Percentiles rank a stretch among this genome's conserved stretches.
These are phyloP conservation scores for Eledona agricola DNA, from an alignment of 2,888 invertebrate species.

Conservation along the genomic window DNA sequence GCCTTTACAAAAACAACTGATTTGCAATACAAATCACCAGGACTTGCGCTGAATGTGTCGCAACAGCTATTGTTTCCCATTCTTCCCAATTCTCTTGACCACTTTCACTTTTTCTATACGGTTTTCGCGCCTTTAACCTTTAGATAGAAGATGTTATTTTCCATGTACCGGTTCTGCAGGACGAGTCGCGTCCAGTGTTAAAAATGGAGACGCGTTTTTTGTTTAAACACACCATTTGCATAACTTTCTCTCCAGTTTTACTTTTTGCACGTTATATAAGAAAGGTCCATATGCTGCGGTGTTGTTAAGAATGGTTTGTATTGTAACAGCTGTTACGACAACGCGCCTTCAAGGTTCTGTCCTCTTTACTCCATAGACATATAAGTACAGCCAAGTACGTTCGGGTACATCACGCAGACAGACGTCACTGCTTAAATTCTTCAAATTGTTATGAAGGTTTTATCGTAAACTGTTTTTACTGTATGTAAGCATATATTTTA, in stretches of 20 bases:
- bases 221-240: conserved; percentile 13
- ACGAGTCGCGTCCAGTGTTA: conserved; percentile 10
- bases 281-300: conserved; percentile 26
- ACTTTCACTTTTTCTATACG: conserved; percentile 22
- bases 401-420: conserved; percentile 16
- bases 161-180: conserved; percentile 27
- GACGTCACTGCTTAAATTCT: background rate
- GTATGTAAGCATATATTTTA: too few relatives aligned
- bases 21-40: too few relatives aligned
- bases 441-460: too few relatives aligned
- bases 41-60: too few relatives aligned
- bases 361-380: conserved; percentile 32
- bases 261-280: conserved; percentile 25
- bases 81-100: conserved; percentile 10
- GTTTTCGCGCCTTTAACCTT: conserved; percentile 10
- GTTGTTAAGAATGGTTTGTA: conserved; percentile 10
- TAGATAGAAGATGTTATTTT: background rate
- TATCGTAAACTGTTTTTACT: too few relatives aligned
- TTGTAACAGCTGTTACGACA: conserved; percentile 22
- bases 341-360: conserved; percentile 36
- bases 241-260: conserved; percentile 29
- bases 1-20: too few relatives aligned
- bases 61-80: conserved; percentile 3
- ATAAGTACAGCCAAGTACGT: conserved; percentile 34
- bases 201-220: conserved; percentile 5